Conservation (phyloP, 35 echinoderm and acorn worm genomes). For the Chiridota heheva region DNA sequence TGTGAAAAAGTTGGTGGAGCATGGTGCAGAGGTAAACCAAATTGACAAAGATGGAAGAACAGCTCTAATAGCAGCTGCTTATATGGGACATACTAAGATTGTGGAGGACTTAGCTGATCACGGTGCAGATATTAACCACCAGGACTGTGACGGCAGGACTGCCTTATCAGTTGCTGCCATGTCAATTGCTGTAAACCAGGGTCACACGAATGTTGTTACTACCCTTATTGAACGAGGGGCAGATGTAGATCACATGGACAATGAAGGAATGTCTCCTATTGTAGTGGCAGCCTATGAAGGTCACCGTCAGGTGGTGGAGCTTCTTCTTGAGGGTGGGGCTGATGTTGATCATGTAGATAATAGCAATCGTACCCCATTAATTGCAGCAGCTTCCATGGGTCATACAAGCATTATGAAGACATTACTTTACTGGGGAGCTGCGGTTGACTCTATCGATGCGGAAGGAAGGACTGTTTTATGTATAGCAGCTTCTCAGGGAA, state of each 20-base stretch:
- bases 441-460: conserved; percentile 92
- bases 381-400: conserved; percentile 94
- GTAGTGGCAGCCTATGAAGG: conserved; percentile 92
- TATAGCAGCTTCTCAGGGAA: conserved; percentile 90
- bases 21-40: conserved; percentile 89
- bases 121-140: conserved; percentile 90
- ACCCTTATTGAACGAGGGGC: conserved; percentile 77
- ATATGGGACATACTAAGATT: conserved; percentile 95
- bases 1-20: conserved; percentile 84
- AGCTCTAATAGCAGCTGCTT: conserved; percentile 94
- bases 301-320: conserved; percentile 86
- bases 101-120: conserved; percentile 71
- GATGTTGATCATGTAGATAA: conserved; percentile 93
- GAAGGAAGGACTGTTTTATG: conserved; percentile 96
- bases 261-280: conserved; percentile 99
- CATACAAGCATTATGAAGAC: conserved; percentile 83
- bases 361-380: conserved; percentile 88
- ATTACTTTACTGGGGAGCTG: conserved; percentile 80
- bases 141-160: conserved; percentile 91
- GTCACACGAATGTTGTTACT: conserved; percentile 88
- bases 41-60: conserved; percentile 94
- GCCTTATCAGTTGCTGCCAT: conserved; percentile 94
- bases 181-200: conserved; percentile 90
- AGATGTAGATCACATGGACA: conserved; percentile 89
- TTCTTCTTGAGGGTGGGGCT: conserved; percentile 87